These are phyloP conservation scores for Sussaba pulchella DNA, from an alignment of 2,888 invertebrate species.

Conservation along the genomic window DNA sequence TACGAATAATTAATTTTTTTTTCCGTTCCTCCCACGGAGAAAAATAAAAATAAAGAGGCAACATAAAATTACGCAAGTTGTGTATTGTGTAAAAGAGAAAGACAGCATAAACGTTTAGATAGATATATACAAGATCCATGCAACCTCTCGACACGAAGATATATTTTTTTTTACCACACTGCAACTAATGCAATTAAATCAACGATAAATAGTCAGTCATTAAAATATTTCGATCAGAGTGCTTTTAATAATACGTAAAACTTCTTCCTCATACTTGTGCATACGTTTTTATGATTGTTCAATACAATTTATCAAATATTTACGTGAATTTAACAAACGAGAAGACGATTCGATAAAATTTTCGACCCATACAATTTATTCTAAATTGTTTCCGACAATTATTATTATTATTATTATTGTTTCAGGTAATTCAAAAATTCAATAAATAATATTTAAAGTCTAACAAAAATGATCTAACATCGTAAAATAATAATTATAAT, in stretches of 20 bases:
- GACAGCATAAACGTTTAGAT: constrained; percentile 8
- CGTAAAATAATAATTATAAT: no score
- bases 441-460: no score
- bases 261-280: constrained; percentile 1
- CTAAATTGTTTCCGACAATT: no score
- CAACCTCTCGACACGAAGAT: constrained; percentile 6
- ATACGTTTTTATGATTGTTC: not conserved
- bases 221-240: constrained; percentile 4
- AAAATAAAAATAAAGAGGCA: constrained; percentile 19
- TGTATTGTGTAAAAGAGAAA: constrained; percentile 9
- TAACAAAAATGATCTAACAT: no score
- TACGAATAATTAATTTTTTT: constrained; percentile 19
- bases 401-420: no score
- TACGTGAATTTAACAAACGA: constrained; percentile 10
- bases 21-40: constrained; percentile 12
- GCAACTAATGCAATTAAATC: constrained; percentile 29
- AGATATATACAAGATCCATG: constrained; percentile 38
- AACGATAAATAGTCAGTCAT: constrained; percentile 3
- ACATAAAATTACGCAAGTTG: not conserved
- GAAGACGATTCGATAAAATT: constrained; percentile 35
- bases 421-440: not conserved
- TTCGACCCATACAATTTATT: not conserved
- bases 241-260: constrained; percentile 23
- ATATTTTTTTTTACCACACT: constrained; percentile 12
- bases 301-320: not conserved